Conservation (phyloP, 2,797 vertebrate species). For the Apogon hyalosoma region DNA sequence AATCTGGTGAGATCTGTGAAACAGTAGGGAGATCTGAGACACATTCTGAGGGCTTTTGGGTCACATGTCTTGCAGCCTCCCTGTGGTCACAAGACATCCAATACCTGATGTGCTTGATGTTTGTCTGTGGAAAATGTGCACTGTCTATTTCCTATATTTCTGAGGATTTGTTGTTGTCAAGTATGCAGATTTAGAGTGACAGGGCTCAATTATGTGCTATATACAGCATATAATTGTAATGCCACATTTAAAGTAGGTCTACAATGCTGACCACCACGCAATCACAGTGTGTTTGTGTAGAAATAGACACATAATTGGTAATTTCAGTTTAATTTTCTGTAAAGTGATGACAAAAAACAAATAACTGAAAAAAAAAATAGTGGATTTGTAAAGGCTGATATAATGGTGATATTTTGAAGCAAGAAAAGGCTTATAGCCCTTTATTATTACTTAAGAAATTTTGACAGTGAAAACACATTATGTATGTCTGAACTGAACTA, state of each 20-base stretch:
- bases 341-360: too few relatives aligned
- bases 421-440: too few relatives aligned
- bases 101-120: conserved; percentile 8
- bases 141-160: not conserved
- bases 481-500: too few relatives aligned
- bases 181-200: not conserved
- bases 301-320: not conserved
- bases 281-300: not conserved
- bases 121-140: not conserved
- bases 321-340: too few relatives aligned
- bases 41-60: not conserved
- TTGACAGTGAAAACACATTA: too few relatives aligned
- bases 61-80: not conserved
- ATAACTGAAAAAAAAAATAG: too few relatives aligned
- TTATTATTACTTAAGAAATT: too few relatives aligned
- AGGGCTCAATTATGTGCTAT: not conserved
- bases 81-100: conserved; percentile 4
- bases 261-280: not conserved
- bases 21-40: conserved; percentile 2
- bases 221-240: not conserved
- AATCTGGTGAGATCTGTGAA: conserved; percentile 5
- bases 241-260: not conserved
- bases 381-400: too few relatives aligned
- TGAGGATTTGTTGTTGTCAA: not conserved
- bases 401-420: too few relatives aligned